Conservation (phyloP, 2,888 invertebrate species). For the Escarpia spicata region DNA sequence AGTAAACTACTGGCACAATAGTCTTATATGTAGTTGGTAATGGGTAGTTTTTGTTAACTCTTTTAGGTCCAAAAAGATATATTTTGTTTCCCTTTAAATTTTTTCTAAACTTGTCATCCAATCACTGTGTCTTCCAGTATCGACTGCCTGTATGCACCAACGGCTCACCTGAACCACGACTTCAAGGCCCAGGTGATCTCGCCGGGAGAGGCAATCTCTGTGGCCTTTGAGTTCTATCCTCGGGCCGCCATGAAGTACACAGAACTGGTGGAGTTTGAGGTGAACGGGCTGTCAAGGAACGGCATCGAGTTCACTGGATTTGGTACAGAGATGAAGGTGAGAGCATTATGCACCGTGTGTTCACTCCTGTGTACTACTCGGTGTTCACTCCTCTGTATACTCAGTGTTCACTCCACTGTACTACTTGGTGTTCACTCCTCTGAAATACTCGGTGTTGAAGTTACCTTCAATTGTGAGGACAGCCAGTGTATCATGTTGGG, state of each 20-base stretch:
- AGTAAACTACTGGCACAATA: too few species aligned
- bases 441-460: too few species aligned
- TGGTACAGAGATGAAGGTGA: slow-evolving; percentile 64
- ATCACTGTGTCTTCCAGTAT: slow-evolving; percentile 51
- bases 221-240: slow-evolving; percentile 62
- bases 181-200: slow-evolving; percentile 61
- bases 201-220: slow-evolving; percentile 50
- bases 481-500: not conserved
- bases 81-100: not conserved
- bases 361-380: too few species aligned
- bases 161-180: slow-evolving; percentile 57
- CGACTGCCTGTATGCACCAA: slow-evolving; percentile 59
- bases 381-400: too few species aligned
- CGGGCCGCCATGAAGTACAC: slow-evolving; percentile 58
- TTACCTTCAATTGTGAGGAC: not conserved
- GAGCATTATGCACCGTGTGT: not conserved
- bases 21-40: too few species aligned
- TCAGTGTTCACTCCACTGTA: too few species aligned
- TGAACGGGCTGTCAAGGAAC: slow-evolving; percentile 63
- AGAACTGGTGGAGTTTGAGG: slow-evolving; percentile 62
- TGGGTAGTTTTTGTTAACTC: too few species aligned
- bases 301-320: slow-evolving; percentile 58
- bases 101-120: not conserved
- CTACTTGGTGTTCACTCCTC: too few species aligned
- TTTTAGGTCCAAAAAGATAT: too few species aligned